These are phyloP conservation scores for Drosophila kepulauana DNA, from an alignment of 1,140 invertebrate species.

Conservation along the genomic window DNA sequence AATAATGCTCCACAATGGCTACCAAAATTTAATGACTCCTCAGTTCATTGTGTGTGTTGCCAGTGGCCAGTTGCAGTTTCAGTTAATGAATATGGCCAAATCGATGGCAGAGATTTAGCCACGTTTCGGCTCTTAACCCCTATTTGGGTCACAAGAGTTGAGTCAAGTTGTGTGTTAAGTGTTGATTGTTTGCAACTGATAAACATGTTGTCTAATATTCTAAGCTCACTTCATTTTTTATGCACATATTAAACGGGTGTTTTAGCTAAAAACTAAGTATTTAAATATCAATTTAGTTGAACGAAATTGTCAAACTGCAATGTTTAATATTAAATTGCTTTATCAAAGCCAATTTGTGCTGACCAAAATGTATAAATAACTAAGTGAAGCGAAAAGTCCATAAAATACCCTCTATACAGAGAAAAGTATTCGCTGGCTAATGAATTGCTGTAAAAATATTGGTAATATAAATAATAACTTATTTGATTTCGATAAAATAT, in stretches of 20 bases:
- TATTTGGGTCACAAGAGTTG: neutral
- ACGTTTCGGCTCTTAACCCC: conserved; percentile 1
- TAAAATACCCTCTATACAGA: neutral
- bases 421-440: too few species aligned
- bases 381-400: conserved; percentile 1
- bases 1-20: conserved; percentile 63
- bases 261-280: neutral
- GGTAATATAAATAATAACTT: too few species aligned
- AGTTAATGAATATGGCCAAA: conserved; percentile 42
- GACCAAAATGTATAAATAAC: neutral
- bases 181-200: conserved; percentile 1
- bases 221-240: neutral
- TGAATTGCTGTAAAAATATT: too few species aligned
- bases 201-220: neutral
- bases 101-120: conserved; percentile 23
- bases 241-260: neutral
- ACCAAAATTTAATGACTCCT: conserved; percentile 58
- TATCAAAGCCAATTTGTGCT: conserved; percentile 61
- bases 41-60: neutral
- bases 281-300: neutral
- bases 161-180: neutral
- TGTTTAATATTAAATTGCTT: conserved; percentile 62
- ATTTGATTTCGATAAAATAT: too few species aligned
- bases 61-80: conserved; percentile 23
- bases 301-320: conserved; percentile 43